These are phyloP conservation scores for Spatulosminthurus flaviceps DNA, from an alignment of 2,888 invertebrate genomes.

Conservation along the genomic window DNA sequence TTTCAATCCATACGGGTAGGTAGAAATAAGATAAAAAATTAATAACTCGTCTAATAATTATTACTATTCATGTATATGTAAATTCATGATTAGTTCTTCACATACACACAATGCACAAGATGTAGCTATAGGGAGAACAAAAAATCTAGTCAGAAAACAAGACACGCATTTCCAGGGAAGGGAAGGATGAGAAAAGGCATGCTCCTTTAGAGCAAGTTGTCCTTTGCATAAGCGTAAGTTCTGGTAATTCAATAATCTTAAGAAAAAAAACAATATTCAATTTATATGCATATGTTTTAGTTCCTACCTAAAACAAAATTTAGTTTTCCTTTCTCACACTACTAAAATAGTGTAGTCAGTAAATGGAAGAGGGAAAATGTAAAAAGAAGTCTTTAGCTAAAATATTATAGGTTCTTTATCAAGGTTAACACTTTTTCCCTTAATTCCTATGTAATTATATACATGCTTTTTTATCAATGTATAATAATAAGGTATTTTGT, in stretches of 20 bases:
- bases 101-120: background rate
- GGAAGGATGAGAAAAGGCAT: background rate
- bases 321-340: background rate
- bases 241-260: conserved; percentile 31
- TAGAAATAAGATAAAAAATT: too few species aligned
- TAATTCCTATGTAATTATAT: too few species aligned
- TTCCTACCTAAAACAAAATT: background rate
- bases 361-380: too few species aligned
- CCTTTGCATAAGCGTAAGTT: conserved; percentile 13
- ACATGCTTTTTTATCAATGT: too few species aligned
- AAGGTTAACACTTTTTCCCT: too few species aligned
- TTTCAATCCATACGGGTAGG: too few species aligned
- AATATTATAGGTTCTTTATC: too few species aligned
- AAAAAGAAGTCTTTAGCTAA: too few species aligned
- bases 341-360: too few species aligned
- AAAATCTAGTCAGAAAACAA: too few species aligned
- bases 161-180: background rate
- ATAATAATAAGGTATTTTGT: background rate
- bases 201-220: background rate
- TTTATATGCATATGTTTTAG: background rate
- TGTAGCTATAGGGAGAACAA: background rate
- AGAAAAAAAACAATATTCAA: too few species aligned
- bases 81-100: background rate
- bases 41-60: background rate
- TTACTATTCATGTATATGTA: conserved; percentile 10